phyloP scores from a whole-genome alignment of 2,113 vertebrate genomes.

The Colinus virginianus region DNA sequence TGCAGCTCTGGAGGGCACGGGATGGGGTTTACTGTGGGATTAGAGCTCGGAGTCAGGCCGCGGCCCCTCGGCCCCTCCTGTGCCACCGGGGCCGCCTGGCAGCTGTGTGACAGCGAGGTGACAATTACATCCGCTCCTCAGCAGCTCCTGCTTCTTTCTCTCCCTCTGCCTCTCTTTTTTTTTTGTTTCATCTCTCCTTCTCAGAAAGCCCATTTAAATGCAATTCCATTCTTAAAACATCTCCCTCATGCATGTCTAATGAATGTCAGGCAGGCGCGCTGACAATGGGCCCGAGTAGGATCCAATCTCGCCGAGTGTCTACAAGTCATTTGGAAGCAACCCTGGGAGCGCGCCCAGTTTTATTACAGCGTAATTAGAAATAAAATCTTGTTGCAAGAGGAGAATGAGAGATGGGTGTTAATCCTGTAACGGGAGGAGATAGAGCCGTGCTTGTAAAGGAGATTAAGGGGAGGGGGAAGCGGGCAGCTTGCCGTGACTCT shows the following conservation, averaged over 20 bases:
- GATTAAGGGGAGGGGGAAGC: conserved; percentile 51
- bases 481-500: not conserved
- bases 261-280: conserved; percentile 79
- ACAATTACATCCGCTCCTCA: conserved; percentile 58
- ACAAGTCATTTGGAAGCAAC: conserved; percentile 84
- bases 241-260: conserved; percentile 87
- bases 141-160: conserved; percentile 25
- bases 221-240: conserved; percentile 83
- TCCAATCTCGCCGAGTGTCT: conserved; percentile 78
- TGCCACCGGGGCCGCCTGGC: not conserved
- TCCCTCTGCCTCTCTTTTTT: not conserved
- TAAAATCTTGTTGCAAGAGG: conserved; percentile 83
- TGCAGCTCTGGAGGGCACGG: not conserved
- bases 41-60: not conserved
- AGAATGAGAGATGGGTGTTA: conserved; percentile 80
- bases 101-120: not conserved
- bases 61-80: not conserved
- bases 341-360: conserved; percentile 82
- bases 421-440: conserved; percentile 73
- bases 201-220: conserved; percentile 86
- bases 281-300: conserved; percentile 77
- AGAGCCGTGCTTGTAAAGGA: conserved; percentile 62
- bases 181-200: conserved; percentile 73
- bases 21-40: not conserved
- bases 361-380: conserved; percentile 87